phyloP scores from a whole-genome alignment of 2,113 vertebrate species.

The Thymallus thymallus region DNA sequence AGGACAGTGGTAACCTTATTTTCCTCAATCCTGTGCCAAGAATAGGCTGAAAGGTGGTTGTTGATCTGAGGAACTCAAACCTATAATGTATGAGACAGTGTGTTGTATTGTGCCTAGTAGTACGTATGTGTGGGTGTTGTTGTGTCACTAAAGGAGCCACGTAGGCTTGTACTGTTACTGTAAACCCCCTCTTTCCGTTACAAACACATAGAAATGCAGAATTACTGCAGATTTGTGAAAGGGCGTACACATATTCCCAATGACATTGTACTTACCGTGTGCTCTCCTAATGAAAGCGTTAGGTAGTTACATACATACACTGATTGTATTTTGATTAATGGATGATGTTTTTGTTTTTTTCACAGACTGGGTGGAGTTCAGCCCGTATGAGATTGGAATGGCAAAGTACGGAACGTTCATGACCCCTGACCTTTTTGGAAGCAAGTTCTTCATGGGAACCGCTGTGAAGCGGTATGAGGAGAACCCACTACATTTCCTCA shows the following conservation, averaged over 20 bases:
- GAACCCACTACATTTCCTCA: constrained; percentile 96
- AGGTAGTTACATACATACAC: not conserved
- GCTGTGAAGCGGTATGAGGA: constrained; percentile 89
- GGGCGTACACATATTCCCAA: no score
- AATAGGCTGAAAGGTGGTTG: not conserved
- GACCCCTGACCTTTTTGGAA: constrained; percentile 92
- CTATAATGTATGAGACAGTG: not conserved
- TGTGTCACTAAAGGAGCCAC: no score
- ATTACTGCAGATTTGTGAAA: no score
- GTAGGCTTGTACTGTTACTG: no score
- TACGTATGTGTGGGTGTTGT: not conserved
- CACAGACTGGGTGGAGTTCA: constrained; percentile 98
- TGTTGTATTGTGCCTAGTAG: not conserved
- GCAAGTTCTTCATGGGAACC: constrained; percentile 98
- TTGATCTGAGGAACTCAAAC: not conserved
- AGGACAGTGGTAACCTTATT: not conserved
- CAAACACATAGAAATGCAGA: no score
- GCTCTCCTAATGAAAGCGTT: no score
- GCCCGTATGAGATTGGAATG: constrained; percentile 96
- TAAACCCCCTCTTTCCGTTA: no score
- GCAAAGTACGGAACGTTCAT: constrained; percentile 99
- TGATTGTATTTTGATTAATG: not conserved
- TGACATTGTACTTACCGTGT: no score
- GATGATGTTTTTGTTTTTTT: not conserved
- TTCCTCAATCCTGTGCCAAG: not conserved